Evolutionary conservation across 2,113 vertebrate species (phyloP), one percentile per base, ranked within the genome.

Genomic region (Spea multiplicata): DNA sequence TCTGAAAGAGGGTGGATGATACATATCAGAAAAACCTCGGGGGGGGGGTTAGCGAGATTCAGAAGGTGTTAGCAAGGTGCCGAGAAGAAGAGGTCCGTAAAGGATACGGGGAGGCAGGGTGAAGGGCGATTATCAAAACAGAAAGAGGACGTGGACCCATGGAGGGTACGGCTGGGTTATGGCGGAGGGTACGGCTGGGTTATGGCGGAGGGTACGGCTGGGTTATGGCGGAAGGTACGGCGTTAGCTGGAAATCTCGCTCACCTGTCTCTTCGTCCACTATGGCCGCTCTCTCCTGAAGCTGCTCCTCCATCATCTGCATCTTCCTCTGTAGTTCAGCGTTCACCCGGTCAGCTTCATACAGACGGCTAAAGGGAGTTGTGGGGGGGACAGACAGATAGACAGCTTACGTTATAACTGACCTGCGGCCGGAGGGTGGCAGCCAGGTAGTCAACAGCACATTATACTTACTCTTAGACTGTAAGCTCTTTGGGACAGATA

Each of bases 331-430:
- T 30, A 79, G 77, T 17, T 79, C 70, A 73, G 62, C 65, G 62
- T 79, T 79, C 46, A 79, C 16, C 71, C 66, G 70, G 61, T 79
- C 77, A 10, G 77, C 70, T 79, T 79, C 77, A 79, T 73, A 73
- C 5, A 79, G 70, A 6, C 70, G 77, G 44, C 77, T 79, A 50
- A 9, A 13, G 50, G 10, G 6, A 53, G 10, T 8, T 53, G 50
- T 52, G 50, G 2, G 6, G 50, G 50, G 50, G 50, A 10, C 6
- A 52, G 6, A 52, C 6, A 52, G 6, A 52, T 52, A 52, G 6
- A 52, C 50, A 52, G 9, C 50, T 52, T 10, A 13, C 57, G 5
- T 61, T 61, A 61, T 61, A 61, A 6, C 6, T 52, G 50, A 10
- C 50, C 49, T 5, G 5, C 49, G n/a, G n/a, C n/a, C n/a, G n/a